Evolutionary conservation across 2,797 vertebrate species (phyloP), one percentile per base, ranked within the genome.

Genomic region (Borostomias antarcticus): DNA sequence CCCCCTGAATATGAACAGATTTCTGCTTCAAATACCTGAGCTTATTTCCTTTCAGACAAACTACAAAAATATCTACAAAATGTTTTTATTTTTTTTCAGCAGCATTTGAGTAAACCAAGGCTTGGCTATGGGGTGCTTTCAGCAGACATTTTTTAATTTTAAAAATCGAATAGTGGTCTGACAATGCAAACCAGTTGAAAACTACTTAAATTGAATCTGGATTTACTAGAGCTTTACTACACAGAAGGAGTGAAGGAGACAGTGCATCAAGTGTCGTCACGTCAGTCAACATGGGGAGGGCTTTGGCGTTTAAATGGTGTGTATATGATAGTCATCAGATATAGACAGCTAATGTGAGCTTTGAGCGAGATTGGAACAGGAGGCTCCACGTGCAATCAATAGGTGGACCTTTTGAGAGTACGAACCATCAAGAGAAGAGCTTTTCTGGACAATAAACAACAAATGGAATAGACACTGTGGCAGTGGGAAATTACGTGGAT

Each of bases 291-390:
- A 76, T 81, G 85, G 89, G 89, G 87, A 86, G 89, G 89, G 90
- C 85, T 85, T 73, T 83, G 86, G 80, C 82, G 86, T 88, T 90
- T 90, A 89, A 90, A 88, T 83, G 87, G 88, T 87, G 84, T 86
- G 88, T 90, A 90, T 89, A 89, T 89, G 89, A 90, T 88, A 88
- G 83, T 86, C 83, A 82, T 73, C 80, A 74, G 76, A 19, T 13
- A n/a, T 37, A 58, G n/a, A 58, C 69, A 80, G 74, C 80, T 82
- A 81, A 72, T 57, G 67, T 79, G 72, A 71, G 73, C n/a, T n/a
- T n/a, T 85, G 28, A 30, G 81, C 83, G 86, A 90, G 85, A 43
- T 17, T 0, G 35, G 53, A 53, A 51, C 19, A 81, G 76, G 74
- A 81, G 33, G 82, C 82, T 79, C 78, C 71, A 76, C 79, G 62